Base-by-base conservation (phyloP, 1,140 invertebrate genomes). In the Brachionus manjavacas region DNA sequence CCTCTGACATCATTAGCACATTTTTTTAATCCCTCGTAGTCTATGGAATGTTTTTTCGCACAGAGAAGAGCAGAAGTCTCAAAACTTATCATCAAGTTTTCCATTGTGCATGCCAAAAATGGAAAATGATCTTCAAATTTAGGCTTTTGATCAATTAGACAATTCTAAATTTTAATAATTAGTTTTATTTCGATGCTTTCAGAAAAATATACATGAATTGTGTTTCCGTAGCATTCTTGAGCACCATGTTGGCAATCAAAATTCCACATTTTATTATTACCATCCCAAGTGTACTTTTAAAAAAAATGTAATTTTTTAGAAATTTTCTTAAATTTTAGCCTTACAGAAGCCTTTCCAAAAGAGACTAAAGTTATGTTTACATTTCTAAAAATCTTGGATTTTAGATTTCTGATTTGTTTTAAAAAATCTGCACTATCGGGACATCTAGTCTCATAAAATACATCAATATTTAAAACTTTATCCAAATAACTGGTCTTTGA, bases 61-160 rank as follows among this genome's bases (percentile, higher is more conserved):
- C 79, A 81, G 11, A 23, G 31, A 31, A 39, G 4, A 4, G 49
- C 52, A 12, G 8, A 20, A 31, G n/a, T 43, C 12, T 76, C 72
- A 76, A 49, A 72, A 31, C 39, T 39, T n/a, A 16, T 25, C n/a
- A 35, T 41, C 11, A 81, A 41, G 35, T 81, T 68, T 60, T 41
- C 49, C 79, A 81, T 81, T 35, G 79, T 64, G 31, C 79, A 81
- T 12, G 31, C 23, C 11, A 81, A 11, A 68, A 81, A 81, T 46
- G 79, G 79, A 64, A 64, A 81, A 64, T 81, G 79, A 66, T 81
- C 79, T 39, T 39, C 39, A 46, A 81, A 81, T 25, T 60, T 46
- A 4, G 79, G 79, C 14, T 9, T 68, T 23, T 43, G 16, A 14
- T 60, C 16, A 9, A 81, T 81, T 35, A 81, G 41, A 46, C 79